Evolutionary conservation across 1,140 invertebrate species (phyloP).

Genomic region (Bombus huntii): DNA sequence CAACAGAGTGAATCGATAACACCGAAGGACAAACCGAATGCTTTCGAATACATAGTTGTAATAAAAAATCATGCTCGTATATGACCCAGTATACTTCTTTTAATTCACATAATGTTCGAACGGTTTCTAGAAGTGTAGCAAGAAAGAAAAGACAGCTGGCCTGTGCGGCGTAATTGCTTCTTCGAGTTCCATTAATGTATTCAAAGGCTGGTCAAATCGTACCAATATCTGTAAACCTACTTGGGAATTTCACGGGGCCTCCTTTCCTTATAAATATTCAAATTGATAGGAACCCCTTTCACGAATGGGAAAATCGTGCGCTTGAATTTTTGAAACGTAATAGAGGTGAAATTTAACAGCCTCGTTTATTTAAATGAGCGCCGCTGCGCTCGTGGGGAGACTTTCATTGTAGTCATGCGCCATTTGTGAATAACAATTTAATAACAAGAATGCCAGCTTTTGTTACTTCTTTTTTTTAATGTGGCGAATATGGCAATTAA

Average conservation of each 20-base stretch:
- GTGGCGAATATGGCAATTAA: background rate
- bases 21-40: background rate
- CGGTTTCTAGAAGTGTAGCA: background rate
- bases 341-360: constrained; percentile 63
- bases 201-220: constrained; percentile 54
- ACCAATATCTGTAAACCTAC: constrained; percentile 61
- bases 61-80: background rate
- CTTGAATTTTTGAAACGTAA: constrained; percentile 70
- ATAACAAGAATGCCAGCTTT: background rate
- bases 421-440: constrained; percentile 21
- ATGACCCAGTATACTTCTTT: background rate
- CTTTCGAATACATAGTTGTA: background rate
- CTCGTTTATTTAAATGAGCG: constrained; percentile 59
- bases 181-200: constrained; percentile 58
- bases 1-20: background rate
- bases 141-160: too few relatives aligned
- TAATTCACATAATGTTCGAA: background rate
- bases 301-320: constrained; percentile 58
- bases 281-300: constrained; percentile 60
- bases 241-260: constrained; percentile 63
- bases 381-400: background rate
- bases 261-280: constrained; percentile 74
- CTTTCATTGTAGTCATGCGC: background rate
- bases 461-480: background rate
- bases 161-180: background rate